Base-by-base conservation (phyloP, 2,797 vertebrate species). In the Xiphorhynchus erythropygius region DNA sequence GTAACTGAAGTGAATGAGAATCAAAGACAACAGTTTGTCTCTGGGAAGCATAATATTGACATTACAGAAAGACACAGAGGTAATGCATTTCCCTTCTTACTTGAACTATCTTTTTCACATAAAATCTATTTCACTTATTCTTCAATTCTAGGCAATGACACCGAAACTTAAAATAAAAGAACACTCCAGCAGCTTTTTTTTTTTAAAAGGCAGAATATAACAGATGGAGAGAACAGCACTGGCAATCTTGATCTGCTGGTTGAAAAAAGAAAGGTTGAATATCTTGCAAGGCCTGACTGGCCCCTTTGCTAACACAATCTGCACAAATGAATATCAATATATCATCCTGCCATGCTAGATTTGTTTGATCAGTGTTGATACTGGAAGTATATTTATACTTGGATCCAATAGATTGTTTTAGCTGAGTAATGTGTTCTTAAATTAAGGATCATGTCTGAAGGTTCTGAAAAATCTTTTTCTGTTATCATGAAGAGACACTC, bases 11-110 rank as follows among this genome's bases (percentile, higher is more conserved):
- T 24, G 18, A 89, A 62, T 35, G n/a, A 85, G 35, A 52, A 83
- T 37, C 0, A 0, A 77, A 84, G 32, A 41, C 39, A 82, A 55
- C 0, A 0, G 27, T 30, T 59, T 71, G 14, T 57, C 39, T 65
- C 75, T 53, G 12, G 8, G 44, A 56, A 60, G 21, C 19, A 18
- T 33, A 65, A 50, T 33, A 84, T 0, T 74, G 56, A 70, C n/a
- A 50, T 5, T 27, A 41, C 1, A 82, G 80, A 71, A 81, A 75
- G 39, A 71, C 30, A 50, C 8, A 42, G 1, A 35, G 9, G 7
- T 63, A 49, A 44, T 21, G 41, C 0, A n/a, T 41, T 77, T 91
- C 21, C 18, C 15, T 77, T 90, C 44, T 64, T 62, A 30, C 24
- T 44, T 69, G 13, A 89, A 59, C 18, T 4, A 37, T 24, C 24